Conservation (phyloP, 2,113 vertebrate genomes). For the Neoarius graeffei region DNA sequence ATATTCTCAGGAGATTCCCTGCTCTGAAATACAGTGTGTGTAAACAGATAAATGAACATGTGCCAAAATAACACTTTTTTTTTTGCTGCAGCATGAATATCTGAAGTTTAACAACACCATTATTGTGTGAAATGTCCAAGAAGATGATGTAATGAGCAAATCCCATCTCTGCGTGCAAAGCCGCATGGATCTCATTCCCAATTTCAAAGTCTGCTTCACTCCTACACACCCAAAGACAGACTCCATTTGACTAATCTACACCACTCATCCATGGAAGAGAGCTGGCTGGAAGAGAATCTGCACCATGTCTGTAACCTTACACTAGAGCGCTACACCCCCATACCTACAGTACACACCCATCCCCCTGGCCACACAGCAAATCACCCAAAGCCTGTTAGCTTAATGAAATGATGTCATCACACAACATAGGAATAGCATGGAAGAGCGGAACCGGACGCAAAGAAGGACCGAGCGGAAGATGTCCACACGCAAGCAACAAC, state of each 20-base stretch:
- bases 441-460: background rate
- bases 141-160: slow-evolving; percentile 1
- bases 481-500: background rate
- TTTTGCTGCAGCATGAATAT: background rate
- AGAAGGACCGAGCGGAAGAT: background rate
- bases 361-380: slow-evolving; percentile 33
- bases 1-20: slow-evolving; percentile 1
- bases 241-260: slow-evolving; percentile 15
- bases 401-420: slow-evolving; percentile 41
- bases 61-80: background rate
- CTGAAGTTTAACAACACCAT: background rate
- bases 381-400: slow-evolving; percentile 29
- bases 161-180: background rate
- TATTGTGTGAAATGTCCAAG: background rate
- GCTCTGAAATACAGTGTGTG: background rate
- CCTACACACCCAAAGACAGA: background rate
- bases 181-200: background rate
- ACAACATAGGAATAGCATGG: slow-evolving; percentile 46
- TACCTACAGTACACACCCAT: slow-evolving; percentile 16
- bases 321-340: slow-evolving; percentile 30
- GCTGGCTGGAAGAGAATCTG: background rate
- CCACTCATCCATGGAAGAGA: background rate
- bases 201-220: slow-evolving; percentile 9
- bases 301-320: slow-evolving; percentile 37
- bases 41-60: background rate